These are phyloP conservation scores for Plebejus anna DNA, from an alignment of 2,888 invertebrate genomes.

Conservation along the genomic window DNA sequence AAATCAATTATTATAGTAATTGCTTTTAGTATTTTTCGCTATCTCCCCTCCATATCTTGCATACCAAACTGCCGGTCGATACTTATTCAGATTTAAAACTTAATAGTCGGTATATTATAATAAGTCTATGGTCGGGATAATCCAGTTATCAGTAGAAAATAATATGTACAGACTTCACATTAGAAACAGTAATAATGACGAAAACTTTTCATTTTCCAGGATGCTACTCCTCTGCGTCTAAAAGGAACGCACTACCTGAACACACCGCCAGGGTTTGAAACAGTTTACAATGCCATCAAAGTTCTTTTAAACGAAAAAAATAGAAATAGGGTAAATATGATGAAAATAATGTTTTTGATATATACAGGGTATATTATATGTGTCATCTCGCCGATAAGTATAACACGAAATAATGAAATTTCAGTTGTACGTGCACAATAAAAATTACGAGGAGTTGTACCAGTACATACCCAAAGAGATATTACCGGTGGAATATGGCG, in stretches of 20 bases:
- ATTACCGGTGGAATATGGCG: constrained; percentile 84
- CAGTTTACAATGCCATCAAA: constrained; percentile 74
- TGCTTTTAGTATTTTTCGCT: background rate
- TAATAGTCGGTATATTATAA: too few species aligned
- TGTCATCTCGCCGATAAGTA: background rate
- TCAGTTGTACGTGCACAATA: constrained; percentile 72
- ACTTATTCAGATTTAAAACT: too few species aligned
- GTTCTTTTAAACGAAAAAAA: constrained; percentile 79
- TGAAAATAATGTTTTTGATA: background rate
- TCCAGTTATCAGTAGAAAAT: too few species aligned
- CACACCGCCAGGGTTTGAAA: constrained; percentile 77
- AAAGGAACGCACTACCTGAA: constrained; percentile 81
- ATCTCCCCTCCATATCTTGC: too few species aligned
- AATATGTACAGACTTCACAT: too few species aligned
- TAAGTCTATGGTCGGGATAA: too few species aligned
- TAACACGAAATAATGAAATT: constrained; percentile 35
- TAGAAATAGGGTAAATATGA: constrained; percentile 68
- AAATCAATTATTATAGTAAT: background rate
- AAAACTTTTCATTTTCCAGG: constrained; percentile 56
- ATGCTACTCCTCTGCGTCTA: constrained; percentile 78
- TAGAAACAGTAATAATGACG: too few species aligned
- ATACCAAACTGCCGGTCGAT: too few species aligned
- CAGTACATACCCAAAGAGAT: constrained; percentile 78
- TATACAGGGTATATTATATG: background rate
- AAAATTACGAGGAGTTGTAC: constrained; percentile 77